These are phyloP conservation scores for Cinara cedri DNA, from an alignment of 2,888 invertebrate species.

Conservation along the genomic window DNA sequence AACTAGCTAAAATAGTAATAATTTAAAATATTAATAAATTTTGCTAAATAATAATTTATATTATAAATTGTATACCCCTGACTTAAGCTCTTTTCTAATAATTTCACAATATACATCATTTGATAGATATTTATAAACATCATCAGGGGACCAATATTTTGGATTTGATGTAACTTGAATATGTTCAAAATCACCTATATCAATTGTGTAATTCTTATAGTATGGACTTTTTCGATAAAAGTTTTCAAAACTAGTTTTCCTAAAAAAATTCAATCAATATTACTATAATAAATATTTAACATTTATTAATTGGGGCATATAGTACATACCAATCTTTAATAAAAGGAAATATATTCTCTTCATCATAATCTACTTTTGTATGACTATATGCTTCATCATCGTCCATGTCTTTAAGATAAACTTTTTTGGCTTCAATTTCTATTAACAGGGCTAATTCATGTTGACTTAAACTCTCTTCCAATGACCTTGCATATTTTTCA, in stretches of 20 bases:
- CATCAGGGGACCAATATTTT: slow-evolving; percentile 27
- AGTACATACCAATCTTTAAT: not conserved
- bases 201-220: slow-evolving; percentile 19
- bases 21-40: not conserved
- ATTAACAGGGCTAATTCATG: slow-evolving; percentile 5
- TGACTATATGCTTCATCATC: not conserved
- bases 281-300: not conserved
- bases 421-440: slow-evolving; percentile 23
- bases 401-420: not conserved
- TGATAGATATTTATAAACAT: not conserved
- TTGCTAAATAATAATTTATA: not conserved
- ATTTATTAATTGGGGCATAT: too few relatives aligned
- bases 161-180: slow-evolving; percentile 39
- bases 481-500: not conserved
- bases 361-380: not conserved
- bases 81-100: not conserved
- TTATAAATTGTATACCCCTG: not conserved
- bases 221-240: slow-evolving; percentile 1
- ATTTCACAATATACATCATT: slow-evolving; percentile 21
- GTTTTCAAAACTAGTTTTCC: slow-evolving; percentile 45
- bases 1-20: slow-evolving; percentile 19
- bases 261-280: not conserved
- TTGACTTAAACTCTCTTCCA: not conserved
- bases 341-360: not conserved
- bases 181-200: slow-evolving; percentile 23